Base-by-base conservation (phyloP, 92 coral and sea anemone species). In the Paramuricea clavata region DNA sequence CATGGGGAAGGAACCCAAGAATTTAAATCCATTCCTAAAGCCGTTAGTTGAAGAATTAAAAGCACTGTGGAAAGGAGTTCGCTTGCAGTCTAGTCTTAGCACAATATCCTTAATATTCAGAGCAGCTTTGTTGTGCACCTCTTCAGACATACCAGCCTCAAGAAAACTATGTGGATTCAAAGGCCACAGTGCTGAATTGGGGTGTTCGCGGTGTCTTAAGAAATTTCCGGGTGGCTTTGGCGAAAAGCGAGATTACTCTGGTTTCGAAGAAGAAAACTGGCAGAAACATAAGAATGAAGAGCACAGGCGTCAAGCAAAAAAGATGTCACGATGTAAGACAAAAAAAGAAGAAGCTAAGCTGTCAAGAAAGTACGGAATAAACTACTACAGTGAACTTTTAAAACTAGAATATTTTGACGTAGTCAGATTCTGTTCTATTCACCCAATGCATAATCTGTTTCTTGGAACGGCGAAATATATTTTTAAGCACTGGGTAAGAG, bases 161-260 rank as follows among this genome's bases (percentile, higher is more conserved):
- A 65, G 91, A 27, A 92, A 92, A 79, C 89, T 92, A 22, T 92
- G 93, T 49, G 95, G 93, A 8, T 86, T 92, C 67, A 78, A 89
- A 12, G 88, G 93, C 6, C 95, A 89, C 41, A 67, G 78, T 21
- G 93, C 87, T 56, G 71, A 69, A 49, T 56, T 64, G 27, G 91
- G 91, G 27, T 92, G 90, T 49, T 85, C 88, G 23, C 91, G 78
- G 21, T 84, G 94, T 59, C 39, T 31, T 35, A 91, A 91, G 47
- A 30, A 54, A 57, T 90, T 90, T 33, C 85, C 85, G 2, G 91
- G 91, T 26, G 86, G 87, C 17, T 90, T 90, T 83, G 91, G 88
- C 4, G 70, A 90, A 56, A 73, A 61, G n/a, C 87, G 70, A 62
- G 91, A 92, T 17, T 92, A 86, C 60, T 86, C 93, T 26, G 89